Base-by-base conservation (phyloP, 2,888 invertebrate genomes). In the Drosophila tanythrix region DNA sequence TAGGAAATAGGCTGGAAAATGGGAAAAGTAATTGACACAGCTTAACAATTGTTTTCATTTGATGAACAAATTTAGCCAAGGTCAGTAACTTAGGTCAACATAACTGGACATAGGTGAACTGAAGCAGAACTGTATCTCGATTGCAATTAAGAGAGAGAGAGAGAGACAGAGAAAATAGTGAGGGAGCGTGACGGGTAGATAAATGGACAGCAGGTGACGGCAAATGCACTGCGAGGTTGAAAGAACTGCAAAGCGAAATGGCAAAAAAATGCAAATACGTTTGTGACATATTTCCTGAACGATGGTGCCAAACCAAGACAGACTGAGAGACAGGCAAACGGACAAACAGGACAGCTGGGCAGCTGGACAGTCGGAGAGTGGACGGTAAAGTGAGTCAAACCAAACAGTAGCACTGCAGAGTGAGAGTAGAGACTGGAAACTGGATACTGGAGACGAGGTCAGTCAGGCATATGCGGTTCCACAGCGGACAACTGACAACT, bases 261-360 rank as follows among this genome's bases (percentile, higher is more conserved):
- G 48, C 55, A 66, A 78, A 65, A 61, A 74, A 80, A 84, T 78
- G 84, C 78, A 82, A 85, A 84, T 75, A 79, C 66, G 68, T 63
- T 77, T 87, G 84, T 87, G 85, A 82, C 81, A 77, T 79, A 75
- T 85, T 78, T 87, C 75, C 74, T 69, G 74, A 60, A 53, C 60
- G 61, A 77, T 15, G 13, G n/a, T 46, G 73, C 64, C 74, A 76
- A 40, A 18, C 51, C 64, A 69, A 58, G 62, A 51, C 55, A 50
- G 60, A 64, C 50, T 60, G 68, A 53, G 66, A 58, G 64, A 11
- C 43, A 18, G 25, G 15, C 10, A 2, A 33, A 25, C 50, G 50
- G 57, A 25, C 56, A 31, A 51, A 67, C 50, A 62, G 67, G 48
- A 55, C 51, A 75, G 46, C 35, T 43, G 48, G 33, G 50, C 25